Percentiles rank a stretch among this genome's conserved stretches.
These are phyloP conservation scores for Sapayoa aenigma DNA, from an alignment of 2,113 vertebrate species.

Conservation along the genomic window DNA sequence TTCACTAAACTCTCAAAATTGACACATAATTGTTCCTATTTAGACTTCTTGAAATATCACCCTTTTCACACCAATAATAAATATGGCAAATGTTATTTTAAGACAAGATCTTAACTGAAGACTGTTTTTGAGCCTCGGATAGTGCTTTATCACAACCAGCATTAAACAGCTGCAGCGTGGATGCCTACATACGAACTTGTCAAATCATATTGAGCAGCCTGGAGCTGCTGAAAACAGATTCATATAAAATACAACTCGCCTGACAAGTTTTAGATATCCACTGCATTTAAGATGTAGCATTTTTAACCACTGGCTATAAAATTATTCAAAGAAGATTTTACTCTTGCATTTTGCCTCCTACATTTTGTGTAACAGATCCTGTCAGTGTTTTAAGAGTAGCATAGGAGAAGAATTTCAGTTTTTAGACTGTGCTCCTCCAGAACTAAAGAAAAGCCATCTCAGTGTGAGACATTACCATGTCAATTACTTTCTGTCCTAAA, in stretches of 20 bases:
- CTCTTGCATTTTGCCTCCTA: not conserved
- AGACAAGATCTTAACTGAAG: not conserved
- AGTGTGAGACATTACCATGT: not conserved
- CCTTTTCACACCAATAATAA: not conserved
- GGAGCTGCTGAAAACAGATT: not conserved
- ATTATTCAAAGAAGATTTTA: not conserved
- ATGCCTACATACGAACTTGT: not conserved
- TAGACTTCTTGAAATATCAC: not conserved
- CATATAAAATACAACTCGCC: not conserved
- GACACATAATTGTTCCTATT: not conserved
- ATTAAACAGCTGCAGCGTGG: not conserved
- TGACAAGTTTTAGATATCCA: not conserved
- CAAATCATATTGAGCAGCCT: not conserved
- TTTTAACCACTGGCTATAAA: not conserved
- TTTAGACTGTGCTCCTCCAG: not conserved
- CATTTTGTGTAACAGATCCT: not conserved
- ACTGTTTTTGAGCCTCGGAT: not conserved
- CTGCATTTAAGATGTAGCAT: not conserved
- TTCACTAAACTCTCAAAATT: not conserved
- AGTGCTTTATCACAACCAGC: not conserved
- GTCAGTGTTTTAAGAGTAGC: not conserved
- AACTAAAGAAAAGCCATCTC: not conserved
- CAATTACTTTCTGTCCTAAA: not conserved
- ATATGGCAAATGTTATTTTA: constrained; percentile 18
- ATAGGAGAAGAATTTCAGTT: not conserved